phyloP scores from a whole-genome alignment of 2,797 vertebrate species.

The Phalanger gymnotis region DNA sequence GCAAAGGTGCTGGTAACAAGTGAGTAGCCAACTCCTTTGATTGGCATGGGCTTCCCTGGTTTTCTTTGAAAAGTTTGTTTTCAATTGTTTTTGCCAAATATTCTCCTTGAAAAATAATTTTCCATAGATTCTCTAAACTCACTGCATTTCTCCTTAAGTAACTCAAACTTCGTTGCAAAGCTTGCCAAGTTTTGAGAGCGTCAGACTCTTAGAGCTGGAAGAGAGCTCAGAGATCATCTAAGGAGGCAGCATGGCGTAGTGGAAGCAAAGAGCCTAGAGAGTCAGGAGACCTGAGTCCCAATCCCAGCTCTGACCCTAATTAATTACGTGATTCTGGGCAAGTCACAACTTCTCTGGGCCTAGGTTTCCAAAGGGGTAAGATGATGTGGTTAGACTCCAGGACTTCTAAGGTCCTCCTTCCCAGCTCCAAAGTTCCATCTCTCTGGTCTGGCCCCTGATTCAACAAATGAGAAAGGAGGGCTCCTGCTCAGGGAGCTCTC shows the following conservation, averaged over 20 bases:
- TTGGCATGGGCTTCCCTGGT: neutral
- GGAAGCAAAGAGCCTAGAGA: neutral
- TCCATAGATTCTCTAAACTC: neutral
- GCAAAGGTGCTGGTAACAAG: neutral
- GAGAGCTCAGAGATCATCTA: neutral
- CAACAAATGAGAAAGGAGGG: neutral
- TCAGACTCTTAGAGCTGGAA: neutral
- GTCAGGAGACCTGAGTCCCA: neutral
- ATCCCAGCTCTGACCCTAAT: neutral
- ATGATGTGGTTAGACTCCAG: neutral
- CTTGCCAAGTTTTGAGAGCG: neutral
- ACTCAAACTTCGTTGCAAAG: conserved; percentile 20
- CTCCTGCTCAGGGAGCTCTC: neutral
- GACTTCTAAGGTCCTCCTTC: neutral
- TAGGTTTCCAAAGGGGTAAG: neutral
- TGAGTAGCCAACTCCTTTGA: neutral
- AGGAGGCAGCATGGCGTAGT: neutral
- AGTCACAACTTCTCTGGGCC: neutral
- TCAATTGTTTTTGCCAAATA: neutral
- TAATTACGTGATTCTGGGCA: neutral
- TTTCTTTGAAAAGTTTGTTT: neutral
- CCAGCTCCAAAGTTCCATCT: neutral
- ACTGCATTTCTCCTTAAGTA: conserved; percentile 31
- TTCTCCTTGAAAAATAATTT: neutral
- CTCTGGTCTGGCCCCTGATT: neutral